phyloP scores from a whole-genome alignment of 2,113 vertebrate genomes.

The Nyctibius bracteatus region DNA sequence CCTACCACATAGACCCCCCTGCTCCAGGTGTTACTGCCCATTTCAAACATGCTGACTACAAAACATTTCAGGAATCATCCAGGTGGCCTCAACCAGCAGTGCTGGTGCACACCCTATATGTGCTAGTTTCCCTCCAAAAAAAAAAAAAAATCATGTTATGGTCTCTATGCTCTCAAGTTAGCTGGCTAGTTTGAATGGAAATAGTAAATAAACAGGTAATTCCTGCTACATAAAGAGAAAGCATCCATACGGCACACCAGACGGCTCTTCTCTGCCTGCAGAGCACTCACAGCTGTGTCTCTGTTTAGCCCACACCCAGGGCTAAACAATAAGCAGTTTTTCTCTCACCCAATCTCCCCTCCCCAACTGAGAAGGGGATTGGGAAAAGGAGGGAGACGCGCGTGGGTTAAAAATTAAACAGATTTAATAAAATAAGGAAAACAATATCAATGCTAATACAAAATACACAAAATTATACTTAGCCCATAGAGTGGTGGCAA shows the following conservation, averaged over 20 bases:
- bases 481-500: no score
- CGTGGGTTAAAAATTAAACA: no score
- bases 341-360: no score
- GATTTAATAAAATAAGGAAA: no score
- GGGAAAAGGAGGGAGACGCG: no score
- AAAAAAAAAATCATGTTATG: accelerated
- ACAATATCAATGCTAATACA: no score
- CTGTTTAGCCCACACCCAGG: no score
- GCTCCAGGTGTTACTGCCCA: accelerated
- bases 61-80: background rate
- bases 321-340: no score
- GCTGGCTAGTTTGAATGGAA: background rate
- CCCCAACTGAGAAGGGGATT: no score
- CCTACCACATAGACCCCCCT: accelerated
- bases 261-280: background rate
- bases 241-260: accelerated
- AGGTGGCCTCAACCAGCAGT: background rate
- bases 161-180: background rate
- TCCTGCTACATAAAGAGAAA: background rate
- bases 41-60: background rate
- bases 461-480: no score
- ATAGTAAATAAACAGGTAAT: background rate
- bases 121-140: background rate
- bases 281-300: background rate
- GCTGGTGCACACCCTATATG: background rate